Evolutionary conservation across 2,888 invertebrate species (phyloP).

Genomic region (Strigamia maritima): DNA sequence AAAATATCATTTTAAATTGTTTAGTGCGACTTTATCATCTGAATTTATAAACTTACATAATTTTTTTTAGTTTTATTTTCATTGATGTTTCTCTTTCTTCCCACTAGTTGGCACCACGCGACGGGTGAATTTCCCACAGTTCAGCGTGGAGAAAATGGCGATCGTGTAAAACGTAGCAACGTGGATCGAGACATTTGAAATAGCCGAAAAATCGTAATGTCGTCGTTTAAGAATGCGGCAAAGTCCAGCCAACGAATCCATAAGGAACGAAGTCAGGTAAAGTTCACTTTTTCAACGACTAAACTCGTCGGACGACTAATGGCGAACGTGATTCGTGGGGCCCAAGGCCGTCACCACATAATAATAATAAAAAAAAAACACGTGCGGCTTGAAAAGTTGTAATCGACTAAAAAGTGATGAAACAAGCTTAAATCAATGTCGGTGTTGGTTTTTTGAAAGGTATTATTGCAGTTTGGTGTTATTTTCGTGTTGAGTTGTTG

Average conservation of each 20-base stretch:
- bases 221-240: conserved; percentile 40
- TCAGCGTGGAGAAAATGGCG: conserved; percentile 2
- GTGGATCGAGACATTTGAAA: neutral
- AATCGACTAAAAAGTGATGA: too few relatives aligned
- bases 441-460: neutral
- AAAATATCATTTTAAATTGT: too few relatives aligned
- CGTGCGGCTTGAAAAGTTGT: neutral
- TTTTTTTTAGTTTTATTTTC: too few relatives aligned
- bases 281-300: neutral
- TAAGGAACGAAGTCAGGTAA: conserved; percentile 41
- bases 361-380: too few relatives aligned
- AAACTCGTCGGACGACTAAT: neutral
- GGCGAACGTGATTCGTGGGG: neutral
- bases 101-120: neutral
- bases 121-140: neutral
- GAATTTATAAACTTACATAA: too few relatives aligned
- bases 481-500: conserved; percentile 1
- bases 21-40: too few relatives aligned
- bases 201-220: conserved; percentile 11
- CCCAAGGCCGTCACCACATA: neutral
- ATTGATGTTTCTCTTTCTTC: neutral
- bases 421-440: neutral
- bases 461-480: neutral
- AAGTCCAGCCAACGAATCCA: conserved; percentile 38
- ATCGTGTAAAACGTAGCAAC: neutral